These are phyloP conservation scores for Irena cyanogastra DNA, from an alignment of 2,113 vertebrate species.

Conservation along the genomic window DNA sequence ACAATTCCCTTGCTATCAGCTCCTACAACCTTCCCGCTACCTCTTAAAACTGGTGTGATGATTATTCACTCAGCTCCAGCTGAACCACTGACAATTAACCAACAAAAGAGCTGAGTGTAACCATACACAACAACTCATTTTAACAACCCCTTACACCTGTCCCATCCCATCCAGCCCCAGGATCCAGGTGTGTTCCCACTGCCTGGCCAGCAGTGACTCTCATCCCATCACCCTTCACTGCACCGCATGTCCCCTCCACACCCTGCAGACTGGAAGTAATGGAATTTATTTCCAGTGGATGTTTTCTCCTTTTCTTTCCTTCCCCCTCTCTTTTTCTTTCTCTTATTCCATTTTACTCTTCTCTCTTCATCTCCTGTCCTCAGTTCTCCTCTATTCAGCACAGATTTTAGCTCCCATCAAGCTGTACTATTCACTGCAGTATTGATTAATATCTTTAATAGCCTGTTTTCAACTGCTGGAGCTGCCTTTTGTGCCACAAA, in stretches of 20 bases:
- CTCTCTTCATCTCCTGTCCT: background rate
- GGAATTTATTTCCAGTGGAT: background rate
- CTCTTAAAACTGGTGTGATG: background rate
- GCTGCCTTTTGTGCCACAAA: background rate
- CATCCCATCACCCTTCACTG: background rate
- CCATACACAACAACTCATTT: background rate
- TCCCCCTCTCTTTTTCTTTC: background rate
- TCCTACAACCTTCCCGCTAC: background rate
- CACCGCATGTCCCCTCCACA: rapidly evolving
- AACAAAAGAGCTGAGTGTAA: background rate
- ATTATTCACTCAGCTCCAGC: background rate
- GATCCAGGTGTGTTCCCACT: no score
- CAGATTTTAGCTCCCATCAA: background rate
- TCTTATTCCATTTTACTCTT: background rate
- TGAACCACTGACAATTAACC: background rate
- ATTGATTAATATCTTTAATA: constrained; percentile 43
- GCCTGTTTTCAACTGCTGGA: background rate
- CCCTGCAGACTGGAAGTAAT: background rate
- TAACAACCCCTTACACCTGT: background rate
- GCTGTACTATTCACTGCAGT: background rate
- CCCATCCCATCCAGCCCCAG: no score
- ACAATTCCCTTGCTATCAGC: background rate
- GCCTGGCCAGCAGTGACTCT: background rate
- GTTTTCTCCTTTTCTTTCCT: background rate
- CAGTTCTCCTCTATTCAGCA: background rate